A percentile compares a stretch with the other conserved stretches of the same genome.
These are phyloP conservation scores for Lanius collurio DNA, from an alignment of 2,113 vertebrate species.

Conservation along the genomic window DNA sequence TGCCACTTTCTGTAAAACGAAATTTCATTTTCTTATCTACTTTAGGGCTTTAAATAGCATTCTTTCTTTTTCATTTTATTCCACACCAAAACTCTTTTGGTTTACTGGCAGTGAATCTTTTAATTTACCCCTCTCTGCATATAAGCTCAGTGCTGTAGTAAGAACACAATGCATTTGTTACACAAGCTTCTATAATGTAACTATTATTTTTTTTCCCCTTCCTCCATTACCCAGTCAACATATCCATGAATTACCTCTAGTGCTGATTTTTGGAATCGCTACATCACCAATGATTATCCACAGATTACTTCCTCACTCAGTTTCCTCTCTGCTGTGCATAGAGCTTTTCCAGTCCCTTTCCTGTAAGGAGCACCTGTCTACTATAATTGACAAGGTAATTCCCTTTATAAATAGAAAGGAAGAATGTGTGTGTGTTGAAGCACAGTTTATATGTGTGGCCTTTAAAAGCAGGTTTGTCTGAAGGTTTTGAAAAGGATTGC, in stretches of 20 bases:
- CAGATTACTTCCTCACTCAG: constrained; percentile 89
- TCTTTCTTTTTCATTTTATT: not conserved
- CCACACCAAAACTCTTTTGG: not conserved
- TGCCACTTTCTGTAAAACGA: not conserved
- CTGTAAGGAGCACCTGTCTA: constrained; percentile 90
- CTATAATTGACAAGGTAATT: constrained; percentile 91
- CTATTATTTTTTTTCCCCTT: not conserved
- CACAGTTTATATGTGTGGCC: not conserved
- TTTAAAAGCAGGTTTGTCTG: not conserved
- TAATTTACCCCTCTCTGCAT: not conserved
- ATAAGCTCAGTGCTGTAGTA: not conserved
- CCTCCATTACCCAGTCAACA: constrained; percentile 78
- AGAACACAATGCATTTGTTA: not conserved
- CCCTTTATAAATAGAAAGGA: not conserved
- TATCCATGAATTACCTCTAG: constrained; percentile 84
- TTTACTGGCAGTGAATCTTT: not conserved
- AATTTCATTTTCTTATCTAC: not conserved
- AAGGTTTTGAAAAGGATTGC: not conserved
- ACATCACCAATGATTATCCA: constrained; percentile 94
- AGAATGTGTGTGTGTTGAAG: not conserved
- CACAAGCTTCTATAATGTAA: not conserved
- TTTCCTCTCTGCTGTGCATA: constrained; percentile 92
- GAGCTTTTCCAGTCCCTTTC: constrained; percentile 95
- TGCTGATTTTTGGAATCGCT: constrained; percentile 93
- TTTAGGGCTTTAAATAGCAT: not conserved